Evolutionary conservation across 2,797 vertebrate species (phyloP).

Genomic region (Sebastes kiyomatsui): DNA sequence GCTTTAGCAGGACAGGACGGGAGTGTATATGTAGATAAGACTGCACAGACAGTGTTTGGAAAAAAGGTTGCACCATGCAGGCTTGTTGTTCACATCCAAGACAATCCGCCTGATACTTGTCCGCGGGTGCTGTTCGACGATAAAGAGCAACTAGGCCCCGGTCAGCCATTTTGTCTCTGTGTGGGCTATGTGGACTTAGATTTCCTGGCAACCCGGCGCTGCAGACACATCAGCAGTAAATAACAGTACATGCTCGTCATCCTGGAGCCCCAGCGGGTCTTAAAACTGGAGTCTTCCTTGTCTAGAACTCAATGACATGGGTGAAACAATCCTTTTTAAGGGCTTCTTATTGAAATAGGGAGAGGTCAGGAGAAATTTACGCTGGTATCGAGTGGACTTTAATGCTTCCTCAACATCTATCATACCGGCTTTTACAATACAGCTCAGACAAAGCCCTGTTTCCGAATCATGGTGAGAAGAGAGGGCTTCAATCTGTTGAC

Average conservation of each 20-base stretch:
- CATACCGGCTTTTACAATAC: slow-evolving; percentile 53
- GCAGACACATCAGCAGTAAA: slow-evolving; percentile 48
- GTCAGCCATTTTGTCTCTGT: slow-evolving; percentile 41
- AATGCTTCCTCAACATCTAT: slow-evolving; percentile 61
- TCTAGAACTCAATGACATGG: slow-evolving; percentile 17
- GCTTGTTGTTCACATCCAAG: background rate
- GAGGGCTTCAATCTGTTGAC: slow-evolving; percentile 46
- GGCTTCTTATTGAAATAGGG: slow-evolving; percentile 8
- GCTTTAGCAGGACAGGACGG: background rate
- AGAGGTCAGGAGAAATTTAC: slow-evolving; percentile 28
- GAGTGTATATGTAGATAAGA: background rate
- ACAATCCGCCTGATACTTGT: background rate
- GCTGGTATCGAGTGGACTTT: slow-evolving; percentile 54
- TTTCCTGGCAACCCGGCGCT: slow-evolving; percentile 25
- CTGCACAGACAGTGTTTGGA: background rate
- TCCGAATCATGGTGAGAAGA: slow-evolving; percentile 16
- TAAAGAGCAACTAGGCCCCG: background rate
- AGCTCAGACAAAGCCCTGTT: slow-evolving; percentile 6
- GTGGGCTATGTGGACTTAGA: slow-evolving; percentile 38
- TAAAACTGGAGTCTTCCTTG: slow-evolving; percentile 38
- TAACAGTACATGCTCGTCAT: slow-evolving; percentile 32
- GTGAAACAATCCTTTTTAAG: slow-evolving; percentile 57
- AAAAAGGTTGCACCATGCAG: background rate
- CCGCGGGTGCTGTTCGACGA: background rate
- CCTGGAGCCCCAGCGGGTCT: slow-evolving; percentile 38